Percentiles rank a stretch among this genome's conserved stretches.
These are phyloP conservation scores for Eidolon helvum DNA, from an alignment of 2,113 vertebrate species.

Conservation along the genomic window DNA sequence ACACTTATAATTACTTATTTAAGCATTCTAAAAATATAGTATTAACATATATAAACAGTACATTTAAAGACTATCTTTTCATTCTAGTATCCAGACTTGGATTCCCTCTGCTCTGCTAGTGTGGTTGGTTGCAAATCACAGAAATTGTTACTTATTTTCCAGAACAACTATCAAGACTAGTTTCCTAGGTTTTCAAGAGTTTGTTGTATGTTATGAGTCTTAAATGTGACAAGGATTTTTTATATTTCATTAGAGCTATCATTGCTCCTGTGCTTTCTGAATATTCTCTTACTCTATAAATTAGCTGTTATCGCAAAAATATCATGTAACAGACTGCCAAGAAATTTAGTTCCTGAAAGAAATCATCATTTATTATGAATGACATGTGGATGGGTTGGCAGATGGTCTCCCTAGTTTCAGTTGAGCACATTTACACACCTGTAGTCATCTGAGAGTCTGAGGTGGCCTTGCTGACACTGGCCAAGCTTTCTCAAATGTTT, in stretches of 20 bases:
- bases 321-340: background rate
- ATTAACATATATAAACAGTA: background rate
- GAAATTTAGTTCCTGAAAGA: background rate
- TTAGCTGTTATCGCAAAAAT: background rate
- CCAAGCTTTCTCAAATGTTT: background rate
- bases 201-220: background rate
- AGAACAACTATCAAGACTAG: background rate
- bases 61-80: background rate
- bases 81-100: background rate
- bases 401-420: background rate
- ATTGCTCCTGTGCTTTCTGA: background rate
- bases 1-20: background rate
- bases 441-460: background rate
- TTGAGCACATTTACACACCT: background rate
- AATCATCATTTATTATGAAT: background rate
- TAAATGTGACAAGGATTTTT: background rate
- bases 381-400: background rate
- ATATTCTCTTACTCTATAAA: background rate
- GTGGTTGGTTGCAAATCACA: background rate
- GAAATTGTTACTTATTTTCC: background rate
- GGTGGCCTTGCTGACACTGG: background rate
- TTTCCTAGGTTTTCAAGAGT: background rate
- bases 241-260: background rate
- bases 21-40: background rate
- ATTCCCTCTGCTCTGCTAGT: background rate